Base-by-base conservation (phyloP, 30 jellyfish, hydroid and myxozoan species). In the Mastigias papua region DNA sequence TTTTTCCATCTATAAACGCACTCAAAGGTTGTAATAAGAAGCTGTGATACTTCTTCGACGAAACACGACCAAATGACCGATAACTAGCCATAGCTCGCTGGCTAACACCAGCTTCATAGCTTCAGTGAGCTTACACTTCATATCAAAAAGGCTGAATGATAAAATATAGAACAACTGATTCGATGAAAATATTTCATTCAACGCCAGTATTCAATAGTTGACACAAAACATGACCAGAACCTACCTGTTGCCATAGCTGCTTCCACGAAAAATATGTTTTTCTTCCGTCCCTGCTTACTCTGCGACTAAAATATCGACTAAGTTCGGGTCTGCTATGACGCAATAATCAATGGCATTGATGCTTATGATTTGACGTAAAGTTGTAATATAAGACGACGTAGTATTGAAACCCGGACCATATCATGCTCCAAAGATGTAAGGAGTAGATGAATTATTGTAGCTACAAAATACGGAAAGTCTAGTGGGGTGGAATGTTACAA, bases 201-300 rank as follows among this genome's bases (percentile, higher is more conserved):
- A 0, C 13, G 54, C 54, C 54, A 42, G 54, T 42, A 4, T 42
- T 0, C 54, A 42, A 42, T 4, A 42, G 54, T 15, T 8, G 13
- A 42, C 7, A 42, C 13, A 42, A 15, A 42, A 42, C 7, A 4
- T 4, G 13, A 42, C 7, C 13, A 4, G 7, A 15, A 31, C 64
- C 34, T 28, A 72, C 83, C 69, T 72, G 83, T 22, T 22, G 83
- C 83, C 83, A 72, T 72, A 21, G 46, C 37, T 72, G 46, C 66
- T 33, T 69, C 57, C 80, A 48, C 80, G 32, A 10, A 23, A 27
- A 31, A 26, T 69, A 35, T 26, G 11, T 26, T 1, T 16, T 30
- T 30, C 33, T 48, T 17, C n/a, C n/a, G n/a, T 15, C 32, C 68
- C 23, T 23, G 50, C 1, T 30, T 20, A 15, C 22, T 37, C n/a